These are phyloP conservation scores for Globodera rostochiensis DNA, from an alignment of 1,140 invertebrate genomes.

Conservation along the genomic window DNA sequence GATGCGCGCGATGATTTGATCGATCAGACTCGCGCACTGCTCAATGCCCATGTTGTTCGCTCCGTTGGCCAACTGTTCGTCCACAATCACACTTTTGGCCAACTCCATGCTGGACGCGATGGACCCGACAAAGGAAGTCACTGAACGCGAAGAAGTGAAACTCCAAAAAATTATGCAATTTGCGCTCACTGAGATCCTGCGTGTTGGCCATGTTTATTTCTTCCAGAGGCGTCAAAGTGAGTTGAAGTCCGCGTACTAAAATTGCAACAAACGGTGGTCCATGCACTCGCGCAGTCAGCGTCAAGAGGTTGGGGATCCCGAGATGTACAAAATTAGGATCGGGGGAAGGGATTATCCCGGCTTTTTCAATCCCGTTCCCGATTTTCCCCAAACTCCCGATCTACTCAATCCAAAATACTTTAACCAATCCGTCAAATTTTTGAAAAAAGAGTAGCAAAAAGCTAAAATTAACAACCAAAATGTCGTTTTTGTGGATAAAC, in stretches of 20 bases:
- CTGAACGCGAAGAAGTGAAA: constrained; percentile 31
- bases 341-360: no score
- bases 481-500: no score
- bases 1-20: constrained; percentile 50
- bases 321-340: no score
- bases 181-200: constrained; percentile 45
- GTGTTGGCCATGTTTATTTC: constrained; percentile 47
- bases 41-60: constrained; percentile 46
- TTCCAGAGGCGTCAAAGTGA: constrained; percentile 44
- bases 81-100: constrained; percentile 35
- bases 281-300: no score
- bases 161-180: neutral
- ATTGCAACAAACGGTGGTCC: neutral
- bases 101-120: constrained; percentile 52
- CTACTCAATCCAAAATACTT: no score
- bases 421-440: no score
- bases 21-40: constrained; percentile 49
- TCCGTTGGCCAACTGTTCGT: constrained; percentile 35
- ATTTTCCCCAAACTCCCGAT: no score
- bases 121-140: constrained; percentile 41
- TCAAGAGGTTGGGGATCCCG: no score
- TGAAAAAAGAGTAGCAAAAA: no score
- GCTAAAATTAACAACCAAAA: no score
- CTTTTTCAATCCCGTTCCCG: neutral
- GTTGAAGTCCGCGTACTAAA: constrained; percentile 39